Base-by-base conservation (phyloP, 2,888 invertebrate species). In the Hoplodrina blanda region DNA sequence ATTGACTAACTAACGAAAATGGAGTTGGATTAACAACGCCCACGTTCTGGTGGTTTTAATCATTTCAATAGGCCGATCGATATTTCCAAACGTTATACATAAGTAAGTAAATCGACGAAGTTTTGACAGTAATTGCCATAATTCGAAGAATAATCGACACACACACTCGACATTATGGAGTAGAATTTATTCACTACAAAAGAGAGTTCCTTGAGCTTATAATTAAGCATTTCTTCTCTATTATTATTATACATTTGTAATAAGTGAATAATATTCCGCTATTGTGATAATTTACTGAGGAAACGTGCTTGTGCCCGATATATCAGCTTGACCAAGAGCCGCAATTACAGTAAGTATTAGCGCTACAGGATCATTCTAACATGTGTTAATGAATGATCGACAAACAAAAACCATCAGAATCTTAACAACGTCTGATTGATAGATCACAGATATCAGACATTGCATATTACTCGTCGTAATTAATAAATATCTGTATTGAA, bases 51-150 rank as follows among this genome's bases (percentile, higher is more conserved):
- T 78, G 65, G 75, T 80, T 84, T 78, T 69, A 82, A 82, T 85
- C 79, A 85, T 86, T 83, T 84, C 70, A 79, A 80, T 84, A 81
- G 69, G 73, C 78, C 57, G 17, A 78, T 87, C 81, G 83, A 85
- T 87, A 87, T 85, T 83, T 87, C 82, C 77, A 78, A 83, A 83
- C 83, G 81, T 85, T 81, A 72, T 81, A 59, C 55, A 56, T 87
- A 85, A 81, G 79, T 82, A 80, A 82, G 82, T 82, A 85, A 90
- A 91, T 88, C 82, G 84, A 66, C 72, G 77, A 89, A 91, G 89
- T 89, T 90, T 78, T 85, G 87, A 88, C 88, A 86, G 86, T 89
- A 88, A 91, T 89, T 87, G 88, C 88, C 73, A 78, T 86, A 85
- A 84, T 85, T 88, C 75, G 69, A 73, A 84, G 81, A 83, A 65